Percentiles rank a stretch among this genome's conserved stretches.
phyloP scores from a whole-genome alignment of 2,113 vertebrate genomes.

The Electrona antarctica region DNA sequence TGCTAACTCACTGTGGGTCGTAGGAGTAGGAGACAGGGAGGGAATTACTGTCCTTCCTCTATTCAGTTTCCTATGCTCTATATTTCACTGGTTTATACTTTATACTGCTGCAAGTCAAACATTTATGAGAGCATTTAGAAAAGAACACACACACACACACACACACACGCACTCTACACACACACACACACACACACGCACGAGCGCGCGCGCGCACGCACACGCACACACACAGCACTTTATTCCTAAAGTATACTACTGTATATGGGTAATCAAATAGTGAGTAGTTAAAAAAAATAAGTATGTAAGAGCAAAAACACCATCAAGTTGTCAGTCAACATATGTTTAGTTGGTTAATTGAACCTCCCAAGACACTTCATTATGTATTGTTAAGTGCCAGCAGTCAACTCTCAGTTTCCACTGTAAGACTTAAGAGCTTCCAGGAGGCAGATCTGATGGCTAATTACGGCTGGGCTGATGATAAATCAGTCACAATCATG shows the following conservation, averaged over 20 bases:
- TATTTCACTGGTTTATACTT: constrained; percentile 28
- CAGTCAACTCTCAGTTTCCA: neutral
- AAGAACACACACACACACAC: neutral
- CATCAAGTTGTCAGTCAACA: neutral
- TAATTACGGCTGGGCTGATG: constrained; percentile 57
- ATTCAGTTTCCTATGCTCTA: constrained; percentile 29
- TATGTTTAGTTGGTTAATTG: neutral
- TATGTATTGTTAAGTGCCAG: neutral
- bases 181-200: too few relatives aligned
- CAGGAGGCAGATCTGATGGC: constrained; percentile 63
- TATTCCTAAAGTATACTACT: too few relatives aligned
- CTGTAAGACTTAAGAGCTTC: constrained; percentile 29
- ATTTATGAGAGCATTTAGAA: neutral
- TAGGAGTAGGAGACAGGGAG: constrained; percentile 15
- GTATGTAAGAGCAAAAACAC: too few relatives aligned
- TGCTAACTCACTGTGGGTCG: neutral
- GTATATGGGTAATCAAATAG: too few relatives aligned
- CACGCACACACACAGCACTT: too few relatives aligned
- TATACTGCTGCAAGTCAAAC: neutral
- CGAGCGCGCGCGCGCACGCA: too few relatives aligned
- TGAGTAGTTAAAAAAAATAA: too few relatives aligned
- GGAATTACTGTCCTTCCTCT: constrained; percentile 18
- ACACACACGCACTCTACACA: too few relatives aligned
- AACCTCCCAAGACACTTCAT: neutral
- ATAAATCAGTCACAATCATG: constrained; percentile 67